Evolutionary conservation across 2,888 invertebrate genomes (phyloP).

Genomic region (Calameuta pallipes): DNA sequence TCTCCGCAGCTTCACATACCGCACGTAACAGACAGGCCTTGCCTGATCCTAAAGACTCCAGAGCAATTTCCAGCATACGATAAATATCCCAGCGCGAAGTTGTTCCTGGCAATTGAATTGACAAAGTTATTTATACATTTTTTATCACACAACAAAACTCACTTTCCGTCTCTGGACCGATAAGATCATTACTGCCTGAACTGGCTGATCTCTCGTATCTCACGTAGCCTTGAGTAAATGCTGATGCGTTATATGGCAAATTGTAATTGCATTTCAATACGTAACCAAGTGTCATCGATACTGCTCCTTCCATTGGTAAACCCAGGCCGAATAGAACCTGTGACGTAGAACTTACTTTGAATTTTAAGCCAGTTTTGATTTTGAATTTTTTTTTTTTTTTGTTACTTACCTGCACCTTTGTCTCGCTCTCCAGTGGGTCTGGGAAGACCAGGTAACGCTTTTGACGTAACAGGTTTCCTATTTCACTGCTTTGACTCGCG

Average conservation of each 20-base stretch:
- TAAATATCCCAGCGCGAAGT: conserved; percentile 72
- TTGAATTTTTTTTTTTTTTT: neutral
- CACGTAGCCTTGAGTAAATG: conserved; percentile 68
- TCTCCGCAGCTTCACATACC: conserved; percentile 81
- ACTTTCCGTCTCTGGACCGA: neutral
- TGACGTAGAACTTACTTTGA: neutral
- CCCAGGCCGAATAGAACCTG: conserved; percentile 78
- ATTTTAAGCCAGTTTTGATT: neutral
- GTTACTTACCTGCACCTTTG: neutral
- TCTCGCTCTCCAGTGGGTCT: conserved; percentile 32
- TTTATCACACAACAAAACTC: neutral
- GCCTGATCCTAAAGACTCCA: conserved; percentile 57
- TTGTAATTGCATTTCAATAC: conserved; percentile 77
- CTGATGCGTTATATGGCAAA: conserved; percentile 73
- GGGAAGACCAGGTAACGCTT: conserved; percentile 48
- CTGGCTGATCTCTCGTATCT: conserved; percentile 35
- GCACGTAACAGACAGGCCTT: conserved; percentile 78
- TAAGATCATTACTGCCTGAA: neutral
- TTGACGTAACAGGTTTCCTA: conserved; percentile 30
- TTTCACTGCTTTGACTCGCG: neutral
- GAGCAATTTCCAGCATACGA: conserved; percentile 72
- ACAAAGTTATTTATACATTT: neutral
- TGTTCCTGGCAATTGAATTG: neutral
- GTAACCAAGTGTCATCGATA: conserved; percentile 73
- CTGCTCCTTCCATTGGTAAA: conserved; percentile 74